Percentiles rank a stretch among this genome's conserved stretches.
These are phyloP conservation scores for Coturnix japonica DNA, from an alignment of 2,113 vertebrate species.

Conservation along the genomic window DNA sequence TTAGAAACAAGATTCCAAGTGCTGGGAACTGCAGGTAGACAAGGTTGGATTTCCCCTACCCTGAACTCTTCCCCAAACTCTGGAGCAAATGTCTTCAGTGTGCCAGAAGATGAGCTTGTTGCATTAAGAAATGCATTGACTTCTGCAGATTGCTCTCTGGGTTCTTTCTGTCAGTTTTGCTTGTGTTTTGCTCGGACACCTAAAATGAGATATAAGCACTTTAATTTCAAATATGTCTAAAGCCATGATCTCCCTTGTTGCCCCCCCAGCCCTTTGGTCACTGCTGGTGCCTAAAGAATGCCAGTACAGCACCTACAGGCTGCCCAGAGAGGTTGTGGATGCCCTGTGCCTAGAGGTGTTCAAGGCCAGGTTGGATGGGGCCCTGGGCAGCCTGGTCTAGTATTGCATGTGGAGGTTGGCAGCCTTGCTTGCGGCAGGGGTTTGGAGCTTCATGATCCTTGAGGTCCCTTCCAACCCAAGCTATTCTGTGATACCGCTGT, in stretches of 20 bases:
- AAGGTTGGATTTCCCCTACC: background rate
- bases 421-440: too few species aligned
- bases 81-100: background rate
- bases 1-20: background rate
- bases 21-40: background rate
- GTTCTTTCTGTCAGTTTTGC: background rate
- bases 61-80: background rate
- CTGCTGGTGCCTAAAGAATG: accelerated
- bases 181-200: background rate
- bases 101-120: background rate
- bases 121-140: background rate
- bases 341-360: too few species aligned
- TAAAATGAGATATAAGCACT: background rate
- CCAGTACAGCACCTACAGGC: too few species aligned
- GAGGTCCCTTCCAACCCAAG: too few species aligned
- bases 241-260: background rate
- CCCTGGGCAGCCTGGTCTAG: too few species aligned
- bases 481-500: background rate
- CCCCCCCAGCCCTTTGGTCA: background rate
- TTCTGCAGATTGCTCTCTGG: background rate
- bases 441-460: too few species aligned
- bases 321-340: too few species aligned
- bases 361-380: too few species aligned
- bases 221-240: background rate
- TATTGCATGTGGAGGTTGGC: too few species aligned